A percentile compares a stretch with the other conserved stretches of the same genome.
These are phyloP conservation scores for Neotoma lepida DNA, from an alignment of 2,113 vertebrate genomes.

Conservation along the genomic window DNA sequence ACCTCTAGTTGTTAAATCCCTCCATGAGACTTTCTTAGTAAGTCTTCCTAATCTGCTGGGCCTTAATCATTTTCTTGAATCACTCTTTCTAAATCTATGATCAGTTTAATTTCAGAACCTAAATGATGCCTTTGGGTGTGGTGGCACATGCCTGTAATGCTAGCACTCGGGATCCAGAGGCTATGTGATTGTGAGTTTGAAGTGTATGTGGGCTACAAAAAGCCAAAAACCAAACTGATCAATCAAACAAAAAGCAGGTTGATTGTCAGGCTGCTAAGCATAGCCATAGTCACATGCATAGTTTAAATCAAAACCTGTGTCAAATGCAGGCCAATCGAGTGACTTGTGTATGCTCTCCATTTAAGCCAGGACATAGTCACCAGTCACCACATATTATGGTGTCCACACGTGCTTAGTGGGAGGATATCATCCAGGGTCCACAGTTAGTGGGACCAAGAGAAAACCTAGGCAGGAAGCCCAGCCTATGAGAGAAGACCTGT, in stretches of 20 bases:
- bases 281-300: neutral
- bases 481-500: neutral
- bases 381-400: too few species aligned
- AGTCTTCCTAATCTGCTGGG: neutral
- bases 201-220: neutral
- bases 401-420: too few species aligned
- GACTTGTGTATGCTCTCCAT: neutral
- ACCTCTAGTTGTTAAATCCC: neutral
- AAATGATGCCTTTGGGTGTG: neutral
- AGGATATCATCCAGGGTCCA: neutral
- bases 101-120: neutral
- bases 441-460: neutral
- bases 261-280: neutral
- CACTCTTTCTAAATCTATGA: neutral
- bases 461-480: neutral
- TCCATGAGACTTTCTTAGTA: neutral
- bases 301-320: neutral
- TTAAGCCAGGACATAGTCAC: neutral
- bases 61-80: neutral
- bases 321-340: neutral
- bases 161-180: neutral
- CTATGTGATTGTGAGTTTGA: neutral
- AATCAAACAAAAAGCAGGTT: neutral
- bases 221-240: neutral
- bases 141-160: neutral